Evolutionary conservation across 2,113 vertebrate species (phyloP), one percentile per base, ranked within the genome.

Genomic region (Ctenomys sociabilis): DNA sequence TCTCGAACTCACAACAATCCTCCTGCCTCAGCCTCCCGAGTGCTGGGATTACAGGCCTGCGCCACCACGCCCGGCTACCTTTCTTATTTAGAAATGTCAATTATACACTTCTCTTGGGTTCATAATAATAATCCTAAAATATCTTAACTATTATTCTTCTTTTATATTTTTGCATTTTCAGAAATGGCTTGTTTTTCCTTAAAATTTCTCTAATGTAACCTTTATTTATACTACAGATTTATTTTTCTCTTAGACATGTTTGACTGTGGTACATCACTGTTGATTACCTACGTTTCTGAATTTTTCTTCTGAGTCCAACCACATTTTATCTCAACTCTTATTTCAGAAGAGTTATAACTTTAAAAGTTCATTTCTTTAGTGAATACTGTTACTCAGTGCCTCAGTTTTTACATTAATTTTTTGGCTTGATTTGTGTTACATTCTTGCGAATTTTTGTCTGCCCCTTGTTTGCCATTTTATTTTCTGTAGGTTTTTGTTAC

Each of bases 401-500:
- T 24, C 37, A 91, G 13, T 52, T 81, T 81, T 11, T 89, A 21
- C 87, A 9, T 8, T 52, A 9, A 21, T 54, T 49, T 22, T 66
- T 24, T 59, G 28, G n/a, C 26, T 32, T 80, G 54, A 78, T 75
- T 35, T 83, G 26, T 91, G 11, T 85, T 52, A 11, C 3, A 61
- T 30, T 43, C 3, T 95, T 85, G n/a, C 13, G 30, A 35, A 35
- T 30, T 86, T 91, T 90, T 80, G 77, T 73, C 37, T 61, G 22
- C 49, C n/a, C 40, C 66, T 35, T 70, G 7, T 78, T 92, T 86
- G 72, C 26, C 35, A 77, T 73, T 61, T 37, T 82, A 14, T 80
- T 95, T 96, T 75, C n/a, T 73, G 85, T 81, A 81, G 70, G 32
- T 17, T 78, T 85, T 88, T 94, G 26, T 61, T 54, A 73, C 45